phyloP scores from a whole-genome alignment of 2,797 vertebrate species.

The Aotus griseimembra region DNA sequence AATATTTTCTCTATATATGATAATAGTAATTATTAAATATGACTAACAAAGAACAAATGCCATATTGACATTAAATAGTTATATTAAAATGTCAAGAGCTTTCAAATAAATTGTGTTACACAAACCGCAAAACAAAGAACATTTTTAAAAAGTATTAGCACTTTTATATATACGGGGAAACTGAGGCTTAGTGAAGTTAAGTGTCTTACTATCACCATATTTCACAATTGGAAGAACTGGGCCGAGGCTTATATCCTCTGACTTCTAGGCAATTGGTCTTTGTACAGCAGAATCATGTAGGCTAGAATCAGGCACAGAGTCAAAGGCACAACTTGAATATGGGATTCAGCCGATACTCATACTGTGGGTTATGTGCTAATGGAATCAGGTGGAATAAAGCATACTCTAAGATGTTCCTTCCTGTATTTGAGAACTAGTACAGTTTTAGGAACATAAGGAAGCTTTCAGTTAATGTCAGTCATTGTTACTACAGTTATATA shows the following conservation, averaged over 20 bases:
- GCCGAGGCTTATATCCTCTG: background rate
- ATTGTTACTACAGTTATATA: background rate
- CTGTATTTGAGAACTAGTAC: background rate
- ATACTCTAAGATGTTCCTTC: background rate
- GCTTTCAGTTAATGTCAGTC: background rate
- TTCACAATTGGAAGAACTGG: background rate
- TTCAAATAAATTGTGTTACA: background rate
- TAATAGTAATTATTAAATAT: background rate
- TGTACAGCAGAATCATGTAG: background rate
- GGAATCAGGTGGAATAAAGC: background rate
- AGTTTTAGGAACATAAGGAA: background rate
- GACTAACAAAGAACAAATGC: background rate
- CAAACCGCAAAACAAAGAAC: background rate
- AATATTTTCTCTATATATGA: background rate
- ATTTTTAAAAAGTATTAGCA: background rate
- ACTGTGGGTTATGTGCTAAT: rapidly evolving
- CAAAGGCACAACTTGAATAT: background rate
- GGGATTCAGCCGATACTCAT: background rate
- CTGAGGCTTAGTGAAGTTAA: background rate
- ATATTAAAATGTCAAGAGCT: background rate
- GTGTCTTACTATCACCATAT: background rate
- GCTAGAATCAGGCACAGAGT: background rate
- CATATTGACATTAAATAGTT: background rate
- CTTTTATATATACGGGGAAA: background rate
- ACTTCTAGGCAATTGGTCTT: background rate